Percentiles rank a stretch among this genome's conserved stretches.
phyloP scores from a whole-genome alignment of 2,113 vertebrate species.

The Microtus pennsylvanicus region DNA sequence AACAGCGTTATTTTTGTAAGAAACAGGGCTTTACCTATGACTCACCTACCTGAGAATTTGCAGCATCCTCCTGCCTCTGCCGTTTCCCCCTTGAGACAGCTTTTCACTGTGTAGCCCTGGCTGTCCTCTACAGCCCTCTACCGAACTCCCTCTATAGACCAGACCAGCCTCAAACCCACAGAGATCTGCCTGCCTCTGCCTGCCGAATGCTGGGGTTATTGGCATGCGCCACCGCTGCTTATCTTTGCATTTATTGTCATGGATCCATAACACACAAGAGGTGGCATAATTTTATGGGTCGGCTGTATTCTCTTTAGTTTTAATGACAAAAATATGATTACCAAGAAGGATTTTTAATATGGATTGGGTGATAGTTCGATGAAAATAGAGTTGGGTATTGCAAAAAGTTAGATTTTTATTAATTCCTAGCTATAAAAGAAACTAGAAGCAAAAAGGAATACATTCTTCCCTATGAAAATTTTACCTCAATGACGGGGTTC shows the following conservation, averaged over 20 bases:
- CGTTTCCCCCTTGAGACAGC: background rate
- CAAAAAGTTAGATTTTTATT: constrained; percentile 48
- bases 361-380: background rate
- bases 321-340: constrained; percentile 26
- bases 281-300: background rate
- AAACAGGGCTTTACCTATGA: background rate
- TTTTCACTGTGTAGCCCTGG: background rate
- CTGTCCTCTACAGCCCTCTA: background rate
- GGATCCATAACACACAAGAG: background rate
- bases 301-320: constrained; percentile 37
- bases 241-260: background rate
- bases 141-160: background rate
- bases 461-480: background rate
- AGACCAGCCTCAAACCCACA: background rate
- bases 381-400: constrained; percentile 31
- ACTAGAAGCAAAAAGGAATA: background rate
- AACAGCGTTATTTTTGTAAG: background rate
- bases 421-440: constrained; percentile 8
- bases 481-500: background rate
- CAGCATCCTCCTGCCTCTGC: background rate
- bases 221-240: background rate
- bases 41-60: background rate
- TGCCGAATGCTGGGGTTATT: background rate
- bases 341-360: background rate
- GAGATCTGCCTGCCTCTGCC: background rate